Base-by-base conservation (phyloP, 30 jellyfish, hydroid and myxozoan species). In the Turritopsis rubra region DNA sequence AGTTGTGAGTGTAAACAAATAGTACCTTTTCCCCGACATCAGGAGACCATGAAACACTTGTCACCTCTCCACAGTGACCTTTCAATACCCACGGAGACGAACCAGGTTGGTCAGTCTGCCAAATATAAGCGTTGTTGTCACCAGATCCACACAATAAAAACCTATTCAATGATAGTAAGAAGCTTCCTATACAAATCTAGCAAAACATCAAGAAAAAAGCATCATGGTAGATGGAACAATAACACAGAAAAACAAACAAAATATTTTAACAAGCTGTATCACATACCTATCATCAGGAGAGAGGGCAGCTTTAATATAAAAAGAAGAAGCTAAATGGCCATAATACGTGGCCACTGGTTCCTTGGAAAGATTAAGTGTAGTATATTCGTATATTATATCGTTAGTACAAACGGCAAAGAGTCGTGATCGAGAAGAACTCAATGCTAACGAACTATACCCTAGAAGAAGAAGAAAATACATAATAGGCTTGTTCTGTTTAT, bases 41-140 rank as follows among this genome's bases (percentile, higher is more conserved):
- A 4, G 96, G 99, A 27, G 97, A 94, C 99, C 99, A 94, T 41
- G 96, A 84, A 66, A 94, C 96, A 76, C 99, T 94, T 24, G 99
- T 94, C 26, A 94, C 99, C 71, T 94, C 99, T 8, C 96, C 97
- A 20, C 66, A 85, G 82, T 94, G 99, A 4, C 99, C 99, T 86
- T 94, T 85, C 84, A 94, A 88, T 18, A 89, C 74, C 99, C 99
- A 94, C 1, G 99, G 99, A 24, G 89, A 65, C 28, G 77, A 77
- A 5, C 70, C 66, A 17, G 99, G 95, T 60, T 84, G 83, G 76
- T 89, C 85, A 21, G 88, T 89, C 74, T 86, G 81, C 89, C 96
- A 94, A 27, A 94, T 91, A 74, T 94, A 94, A 26, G 96, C 96
- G 72, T 94, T 86, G 82, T 81, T 85, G 81, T 94, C 97, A 23